phyloP scores from a whole-genome alignment of 2,113 vertebrate species.

The Galbula dea region DNA sequence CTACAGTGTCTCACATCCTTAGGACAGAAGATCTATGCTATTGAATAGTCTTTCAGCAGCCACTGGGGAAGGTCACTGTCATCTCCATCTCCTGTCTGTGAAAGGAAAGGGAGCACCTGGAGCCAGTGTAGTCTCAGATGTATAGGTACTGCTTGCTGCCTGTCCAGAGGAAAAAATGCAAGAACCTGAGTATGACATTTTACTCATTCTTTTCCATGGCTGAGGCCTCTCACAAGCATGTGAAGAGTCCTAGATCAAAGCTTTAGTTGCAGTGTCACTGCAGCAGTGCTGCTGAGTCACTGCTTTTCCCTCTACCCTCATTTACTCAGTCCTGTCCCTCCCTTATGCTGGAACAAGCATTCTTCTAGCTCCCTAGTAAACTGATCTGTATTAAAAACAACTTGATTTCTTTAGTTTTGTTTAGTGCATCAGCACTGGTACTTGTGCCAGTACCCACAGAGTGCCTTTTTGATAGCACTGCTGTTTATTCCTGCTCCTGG shows the following conservation, averaged over 20 bases:
- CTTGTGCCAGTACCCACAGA: background rate
- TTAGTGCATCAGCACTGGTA: background rate
- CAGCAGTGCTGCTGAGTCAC: background rate
- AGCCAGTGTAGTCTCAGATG: background rate
- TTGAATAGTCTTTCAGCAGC: background rate
- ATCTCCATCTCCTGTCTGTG: background rate
- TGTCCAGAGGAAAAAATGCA: background rate
- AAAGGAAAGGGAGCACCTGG: background rate
- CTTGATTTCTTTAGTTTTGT: background rate
- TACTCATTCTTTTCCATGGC: background rate
- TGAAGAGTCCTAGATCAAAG: background rate
- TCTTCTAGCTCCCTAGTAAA: background rate
- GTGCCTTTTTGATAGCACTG: background rate
- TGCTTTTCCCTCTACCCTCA: background rate
- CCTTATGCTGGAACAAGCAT: background rate
- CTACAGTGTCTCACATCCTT: background rate
- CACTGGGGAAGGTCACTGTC: background rate
- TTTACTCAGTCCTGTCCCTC: background rate
- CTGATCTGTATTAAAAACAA: background rate
- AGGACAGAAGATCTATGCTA: rapidly evolving
- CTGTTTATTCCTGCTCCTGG: background rate
- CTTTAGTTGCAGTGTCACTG: background rate
- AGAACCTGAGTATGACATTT: background rate
- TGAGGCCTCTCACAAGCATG: background rate
- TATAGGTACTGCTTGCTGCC: background rate